Conservation (phyloP, 2,888 invertebrate genomes). For the Diaprepes abbreviatus region DNA sequence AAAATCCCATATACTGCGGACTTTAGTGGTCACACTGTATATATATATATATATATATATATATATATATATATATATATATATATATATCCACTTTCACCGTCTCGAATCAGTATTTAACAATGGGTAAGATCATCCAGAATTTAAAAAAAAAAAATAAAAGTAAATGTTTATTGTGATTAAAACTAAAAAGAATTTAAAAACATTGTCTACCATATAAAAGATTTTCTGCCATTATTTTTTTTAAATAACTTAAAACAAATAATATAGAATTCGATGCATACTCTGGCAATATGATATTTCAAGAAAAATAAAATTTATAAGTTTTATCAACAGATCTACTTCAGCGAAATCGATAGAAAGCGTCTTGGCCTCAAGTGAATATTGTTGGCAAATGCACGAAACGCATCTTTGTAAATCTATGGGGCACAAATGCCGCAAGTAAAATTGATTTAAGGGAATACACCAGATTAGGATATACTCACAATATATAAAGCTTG, state of each 20-base stretch:
- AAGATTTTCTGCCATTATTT: no score
- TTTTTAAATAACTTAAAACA: no score
- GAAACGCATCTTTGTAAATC: neutral
- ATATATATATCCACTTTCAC: no score
- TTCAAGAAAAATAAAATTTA: neutral
- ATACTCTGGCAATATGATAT: neutral
- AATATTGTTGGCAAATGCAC: neutral
- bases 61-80: constrained; percentile 15
- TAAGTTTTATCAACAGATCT: neutral
- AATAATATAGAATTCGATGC: no score
- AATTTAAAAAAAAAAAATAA: no score
- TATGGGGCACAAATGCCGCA: neutral
- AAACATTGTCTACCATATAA: no score
- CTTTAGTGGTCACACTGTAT: no score
- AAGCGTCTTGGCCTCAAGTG: neutral
- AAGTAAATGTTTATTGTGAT: no score
- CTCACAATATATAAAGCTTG: constrained; percentile 1
- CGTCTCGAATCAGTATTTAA: no score
- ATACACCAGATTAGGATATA: neutral
- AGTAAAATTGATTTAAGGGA: neutral
- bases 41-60: constrained; percentile 19
- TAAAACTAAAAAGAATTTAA: no score
- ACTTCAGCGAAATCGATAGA: neutral
- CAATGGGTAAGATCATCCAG: no score
- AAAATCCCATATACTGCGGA: no score